Conservation (phyloP, 2,888 invertebrate species). For the Anthophora plumipes region DNA sequence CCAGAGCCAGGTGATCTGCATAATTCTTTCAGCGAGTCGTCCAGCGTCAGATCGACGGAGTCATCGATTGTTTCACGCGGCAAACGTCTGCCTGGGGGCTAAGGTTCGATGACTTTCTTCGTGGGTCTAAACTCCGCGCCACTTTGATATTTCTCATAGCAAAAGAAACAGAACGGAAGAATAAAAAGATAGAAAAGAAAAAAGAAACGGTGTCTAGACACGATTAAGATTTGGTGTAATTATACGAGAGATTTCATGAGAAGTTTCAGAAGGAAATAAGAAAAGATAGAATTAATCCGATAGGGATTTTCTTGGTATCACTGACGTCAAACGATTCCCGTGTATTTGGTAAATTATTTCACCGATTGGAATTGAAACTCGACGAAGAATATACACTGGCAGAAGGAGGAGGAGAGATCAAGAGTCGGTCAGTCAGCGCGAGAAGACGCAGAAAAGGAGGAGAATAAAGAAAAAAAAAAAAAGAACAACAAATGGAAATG, state of each 20-base stretch:
- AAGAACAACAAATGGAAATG: conserved; percentile 71
- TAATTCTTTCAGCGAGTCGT: background rate
- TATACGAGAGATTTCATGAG: no score
- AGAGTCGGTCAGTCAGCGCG: conserved; percentile 7
- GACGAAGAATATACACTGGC: conserved; percentile 15
- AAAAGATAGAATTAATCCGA: no score
- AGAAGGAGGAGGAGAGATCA: conserved; percentile 23
- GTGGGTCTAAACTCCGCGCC: background rate
- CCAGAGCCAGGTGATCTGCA: no score
- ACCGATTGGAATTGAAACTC: conserved; percentile 60
- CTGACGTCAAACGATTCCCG: conserved; percentile 49
- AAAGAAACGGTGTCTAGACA: no score
- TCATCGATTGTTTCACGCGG: background rate
- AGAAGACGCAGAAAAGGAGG: conserved; percentile 3
- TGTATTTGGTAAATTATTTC: conserved; percentile 58
- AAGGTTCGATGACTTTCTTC: conserved; percentile 52
- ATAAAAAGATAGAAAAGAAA: no score
- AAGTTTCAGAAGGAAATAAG: no score
- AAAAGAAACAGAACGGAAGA: no score
- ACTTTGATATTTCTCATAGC: no score
- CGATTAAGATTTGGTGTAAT: no score
- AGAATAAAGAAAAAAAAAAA: background rate
- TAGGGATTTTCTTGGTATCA: conserved; percentile 30
- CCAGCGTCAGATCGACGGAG: background rate
- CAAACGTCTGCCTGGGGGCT: background rate